These are phyloP conservation scores for Sebastes taczanowskii DNA, from an alignment of 2,797 vertebrate genomes.

Conservation along the genomic window DNA sequence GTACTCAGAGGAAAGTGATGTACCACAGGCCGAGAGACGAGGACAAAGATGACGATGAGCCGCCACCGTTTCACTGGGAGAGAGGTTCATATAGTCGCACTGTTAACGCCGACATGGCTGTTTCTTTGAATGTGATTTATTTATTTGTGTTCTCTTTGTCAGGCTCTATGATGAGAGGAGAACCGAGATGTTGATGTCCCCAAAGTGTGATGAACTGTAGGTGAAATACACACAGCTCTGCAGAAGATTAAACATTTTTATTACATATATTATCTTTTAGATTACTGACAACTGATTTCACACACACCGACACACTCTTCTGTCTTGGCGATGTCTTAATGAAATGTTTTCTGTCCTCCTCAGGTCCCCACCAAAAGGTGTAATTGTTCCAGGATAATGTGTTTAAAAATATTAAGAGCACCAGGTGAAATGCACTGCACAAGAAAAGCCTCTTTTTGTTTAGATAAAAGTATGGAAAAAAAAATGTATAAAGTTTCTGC, in stretches of 20 bases:
- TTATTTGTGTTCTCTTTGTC: background rate
- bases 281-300: background rate
- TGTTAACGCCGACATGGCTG: rapidly evolving
- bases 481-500: conserved; percentile 29
- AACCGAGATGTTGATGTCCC: conserved; percentile 59
- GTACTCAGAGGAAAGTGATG: conserved; percentile 64
- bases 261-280: background rate
- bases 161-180: conserved; percentile 61
- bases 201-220: conserved; percentile 61
- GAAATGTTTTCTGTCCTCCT: background rate
- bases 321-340: background rate
- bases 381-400: conserved; percentile 42
- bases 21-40: conserved; percentile 66
- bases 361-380: conserved; percentile 70
- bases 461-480: background rate
- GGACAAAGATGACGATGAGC: conserved; percentile 58
- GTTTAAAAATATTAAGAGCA: conserved; percentile 51
- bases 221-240: conserved; percentile 5
- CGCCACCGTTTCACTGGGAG: conserved; percentile 63
- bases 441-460: conserved; percentile 45
- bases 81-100: conserved; percentile 53
- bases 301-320: background rate
- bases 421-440: conserved; percentile 70
- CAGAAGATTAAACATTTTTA: too few species aligned
- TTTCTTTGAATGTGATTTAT: background rate